Percentiles rank a stretch among this genome's conserved stretches.
phyloP scores from a whole-genome alignment of 2,888 invertebrate species.

The Gymnosoma rotundatum region DNA sequence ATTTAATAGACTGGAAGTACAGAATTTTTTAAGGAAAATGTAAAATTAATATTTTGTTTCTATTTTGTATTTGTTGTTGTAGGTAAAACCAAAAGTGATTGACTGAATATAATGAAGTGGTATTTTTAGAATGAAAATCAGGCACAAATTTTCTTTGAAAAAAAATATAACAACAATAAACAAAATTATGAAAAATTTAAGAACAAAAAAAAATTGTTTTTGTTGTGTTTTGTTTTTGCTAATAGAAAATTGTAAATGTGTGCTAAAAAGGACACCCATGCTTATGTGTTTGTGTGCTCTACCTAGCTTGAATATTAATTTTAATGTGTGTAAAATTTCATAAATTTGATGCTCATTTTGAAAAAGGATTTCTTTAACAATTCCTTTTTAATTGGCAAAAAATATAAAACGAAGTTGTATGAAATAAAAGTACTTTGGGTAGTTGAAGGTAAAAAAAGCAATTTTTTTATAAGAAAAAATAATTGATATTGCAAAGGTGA shows the following conservation, averaged over 20 bases:
- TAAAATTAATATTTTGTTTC: not conserved
- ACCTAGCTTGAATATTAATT: not conserved
- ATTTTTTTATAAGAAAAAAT: not conserved
- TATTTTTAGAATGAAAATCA: not conserved
- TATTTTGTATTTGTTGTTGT: not conserved
- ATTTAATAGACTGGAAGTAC: constrained; percentile 75
- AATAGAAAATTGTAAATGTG: not conserved
- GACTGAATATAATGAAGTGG: not conserved
- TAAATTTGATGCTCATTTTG: not conserved
- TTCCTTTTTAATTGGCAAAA: not conserved
- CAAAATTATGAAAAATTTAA: not conserved
- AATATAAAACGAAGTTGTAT: not conserved
- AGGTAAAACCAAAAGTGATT: not conserved
- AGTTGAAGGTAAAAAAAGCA: not conserved
- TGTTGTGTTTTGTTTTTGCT: not conserved
- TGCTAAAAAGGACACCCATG: not conserved
- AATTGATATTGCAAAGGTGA: not conserved
- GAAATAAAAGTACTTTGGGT: not conserved
- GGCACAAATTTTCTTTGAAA: no score
- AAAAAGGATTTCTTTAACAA: not conserved
- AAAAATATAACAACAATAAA: constrained; percentile 1
- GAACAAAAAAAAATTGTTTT: not conserved
- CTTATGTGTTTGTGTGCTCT: not conserved
- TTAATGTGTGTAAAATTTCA: constrained; percentile 4
- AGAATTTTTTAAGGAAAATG: constrained; percentile 36